Percentiles rank a stretch among this genome's conserved stretches.
These are phyloP conservation scores for Formica aserva DNA, from an alignment of 2,888 invertebrate species.

Conservation along the genomic window DNA sequence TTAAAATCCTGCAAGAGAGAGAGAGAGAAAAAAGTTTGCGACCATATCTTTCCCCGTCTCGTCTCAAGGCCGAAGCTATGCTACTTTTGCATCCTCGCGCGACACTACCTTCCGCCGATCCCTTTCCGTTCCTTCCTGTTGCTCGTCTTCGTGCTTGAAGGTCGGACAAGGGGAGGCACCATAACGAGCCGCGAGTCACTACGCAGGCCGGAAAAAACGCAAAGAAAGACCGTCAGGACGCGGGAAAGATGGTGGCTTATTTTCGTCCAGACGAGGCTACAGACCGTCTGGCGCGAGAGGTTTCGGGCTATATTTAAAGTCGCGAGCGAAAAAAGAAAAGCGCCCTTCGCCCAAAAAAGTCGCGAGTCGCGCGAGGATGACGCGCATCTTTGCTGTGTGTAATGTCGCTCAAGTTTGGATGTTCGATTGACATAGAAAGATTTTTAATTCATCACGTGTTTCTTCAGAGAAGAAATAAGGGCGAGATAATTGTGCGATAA, in stretches of 20 bases:
- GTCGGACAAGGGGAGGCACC: constrained; percentile 46
- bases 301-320: constrained; percentile 61
- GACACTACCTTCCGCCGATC: constrained; percentile 17
- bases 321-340: constrained; percentile 37
- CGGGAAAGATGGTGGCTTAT: constrained; percentile 70
- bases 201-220: constrained; percentile 52
- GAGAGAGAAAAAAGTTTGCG: neutral
- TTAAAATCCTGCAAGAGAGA: neutral
- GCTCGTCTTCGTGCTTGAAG: constrained; percentile 48
- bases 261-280: constrained; percentile 75
- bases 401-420: neutral
- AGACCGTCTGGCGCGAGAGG: constrained; percentile 68
- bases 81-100: constrained; percentile 39
- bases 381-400: constrained; percentile 9
- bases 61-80: constrained; percentile 41
- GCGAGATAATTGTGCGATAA: neutral
- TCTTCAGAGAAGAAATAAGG: neutral
- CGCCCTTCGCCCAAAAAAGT: constrained; percentile 6
- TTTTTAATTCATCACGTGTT: neutral
- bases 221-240: constrained; percentile 60
- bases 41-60: neutral
- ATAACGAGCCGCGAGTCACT: constrained; percentile 5
- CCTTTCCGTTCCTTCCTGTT: constrained; percentile 22
- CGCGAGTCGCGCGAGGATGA: constrained; percentile 59
- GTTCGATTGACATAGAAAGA: neutral